These are phyloP conservation scores for Drosophila infuscata DNA, from an alignment of 2,888 invertebrate species.

Conservation along the genomic window DNA sequence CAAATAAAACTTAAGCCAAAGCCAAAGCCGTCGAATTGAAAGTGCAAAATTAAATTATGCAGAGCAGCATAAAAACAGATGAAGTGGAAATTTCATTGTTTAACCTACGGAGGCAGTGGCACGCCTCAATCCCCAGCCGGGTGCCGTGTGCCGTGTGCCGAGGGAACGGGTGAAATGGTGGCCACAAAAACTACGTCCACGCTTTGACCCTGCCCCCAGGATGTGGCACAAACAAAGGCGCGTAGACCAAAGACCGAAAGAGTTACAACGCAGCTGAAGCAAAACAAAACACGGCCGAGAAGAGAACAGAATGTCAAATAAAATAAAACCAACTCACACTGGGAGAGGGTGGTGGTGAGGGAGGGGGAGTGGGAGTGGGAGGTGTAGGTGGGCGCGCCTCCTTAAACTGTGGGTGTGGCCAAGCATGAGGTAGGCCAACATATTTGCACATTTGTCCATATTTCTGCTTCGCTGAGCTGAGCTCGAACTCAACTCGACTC, in stretches of 20 bases:
- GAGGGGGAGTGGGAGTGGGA: background rate
- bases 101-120: slow-evolving; percentile 61
- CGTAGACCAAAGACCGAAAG: slow-evolving; percentile 36
- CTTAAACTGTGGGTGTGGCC: slow-evolving; percentile 24
- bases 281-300: slow-evolving; percentile 12
- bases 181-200: slow-evolving; percentile 20
- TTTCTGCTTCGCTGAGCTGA: slow-evolving; percentile 70
- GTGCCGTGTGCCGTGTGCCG: background rate
- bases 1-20: slow-evolving; percentile 45
- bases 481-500: slow-evolving; percentile 24
- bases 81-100: slow-evolving; percentile 81
- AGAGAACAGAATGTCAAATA: slow-evolving; percentile 9
- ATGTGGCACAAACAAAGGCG: slow-evolving; percentile 67
- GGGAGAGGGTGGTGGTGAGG: background rate
- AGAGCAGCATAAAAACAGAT: slow-evolving; percentile 79
- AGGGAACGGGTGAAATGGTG: background rate
- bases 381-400: slow-evolving; percentile 6
- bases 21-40: slow-evolving; percentile 59
- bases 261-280: slow-evolving; percentile 36
- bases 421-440: slow-evolving; percentile 43
- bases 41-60: slow-evolving; percentile 79
- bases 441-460: slow-evolving; percentile 77
- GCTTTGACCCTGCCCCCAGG: slow-evolving; percentile 43
- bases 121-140: slow-evolving; percentile 1
- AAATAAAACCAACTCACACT: slow-evolving; percentile 6